Base-by-base conservation (phyloP, 2,888 invertebrate species). In the Drosophila formosana region DNA sequence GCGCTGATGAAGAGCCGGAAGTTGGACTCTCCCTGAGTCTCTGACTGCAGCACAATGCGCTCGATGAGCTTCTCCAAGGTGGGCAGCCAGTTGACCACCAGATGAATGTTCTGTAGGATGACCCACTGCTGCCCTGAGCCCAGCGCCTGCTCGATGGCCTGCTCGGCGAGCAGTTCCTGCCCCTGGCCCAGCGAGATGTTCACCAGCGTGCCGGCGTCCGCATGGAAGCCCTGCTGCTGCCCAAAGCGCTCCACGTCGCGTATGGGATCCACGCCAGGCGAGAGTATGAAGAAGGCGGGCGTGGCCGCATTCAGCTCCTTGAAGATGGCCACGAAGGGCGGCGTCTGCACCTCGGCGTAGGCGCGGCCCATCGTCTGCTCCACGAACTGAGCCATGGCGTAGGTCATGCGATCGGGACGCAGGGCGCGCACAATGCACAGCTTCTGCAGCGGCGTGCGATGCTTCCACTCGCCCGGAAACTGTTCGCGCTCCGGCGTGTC, bases 401-500 rank as follows among this genome's bases (percentile, higher is more conserved):
- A 98, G 0, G 97, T 97, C 96, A 99, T 98, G 78, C 99, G 94
- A 93, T 99, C 99, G 0, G 98, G 96, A 28, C 99, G 93, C 53
- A 98, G 92, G 0, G 97, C 97, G 66, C 98, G 93, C 95, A 99
- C 95, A 91, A 99, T 98, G 90, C 98, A 98, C 3, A 99, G 93
- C 77, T 96, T 95, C 91, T 98, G 98, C 47, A 98, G 92, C 0
- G 96, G 93, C 0, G 95, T 94, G 91, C 97, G 98, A 91, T 96
- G 97, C 91, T 98, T 99, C 98, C 98, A 99, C 89, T 99, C 99
- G 66, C 98, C 98, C 0, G 98, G 98, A 82, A 98, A 95, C 91
- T 97, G 97, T 90, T 98, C 98, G 82, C 96, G 95, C 92, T 99
- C 98, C 0, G 98, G 98, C 47, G 95, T 95, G 91, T 98, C 98